Evolutionary conservation across 2,888 invertebrate species (phyloP).

Genomic region (Drosophila merina): DNA sequence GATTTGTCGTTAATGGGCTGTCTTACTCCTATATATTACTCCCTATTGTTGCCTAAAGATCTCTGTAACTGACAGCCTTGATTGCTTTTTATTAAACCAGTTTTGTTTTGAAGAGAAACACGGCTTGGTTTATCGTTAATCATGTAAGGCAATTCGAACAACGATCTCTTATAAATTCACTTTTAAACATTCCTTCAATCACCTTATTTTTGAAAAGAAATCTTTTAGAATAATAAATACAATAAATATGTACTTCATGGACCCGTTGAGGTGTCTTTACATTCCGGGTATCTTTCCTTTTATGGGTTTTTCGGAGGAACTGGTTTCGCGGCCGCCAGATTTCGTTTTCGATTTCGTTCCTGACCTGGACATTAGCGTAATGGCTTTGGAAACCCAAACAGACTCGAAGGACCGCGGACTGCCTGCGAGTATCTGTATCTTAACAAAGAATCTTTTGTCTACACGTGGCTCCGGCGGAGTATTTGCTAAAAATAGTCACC

Average conservation of each 20-base stretch:
- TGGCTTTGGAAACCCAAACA: conserved; percentile 22
- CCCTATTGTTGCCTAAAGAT: background rate
- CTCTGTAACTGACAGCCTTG: conserved; percentile 6
- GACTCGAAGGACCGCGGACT: conserved; percentile 21
- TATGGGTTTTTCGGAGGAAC: conserved; percentile 19
- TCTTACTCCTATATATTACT: background rate
- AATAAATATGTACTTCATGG: too few species aligned
- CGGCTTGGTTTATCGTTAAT: too few species aligned
- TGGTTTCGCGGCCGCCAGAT: conserved; percentile 18
- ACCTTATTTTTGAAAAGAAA: background rate
- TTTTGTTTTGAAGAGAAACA: background rate
- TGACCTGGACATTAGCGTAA: conserved; percentile 19
- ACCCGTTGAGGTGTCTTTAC: background rate
- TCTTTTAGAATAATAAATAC: background rate
- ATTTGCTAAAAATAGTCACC: conserved; percentile 35
- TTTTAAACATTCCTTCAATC: too few species aligned
- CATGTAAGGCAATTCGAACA: too few species aligned
- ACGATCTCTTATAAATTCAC: too few species aligned
- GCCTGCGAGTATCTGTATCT: too few species aligned
- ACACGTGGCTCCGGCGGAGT: conserved; percentile 18
- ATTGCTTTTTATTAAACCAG: conserved; percentile 4
- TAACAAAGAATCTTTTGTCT: conserved; percentile 20
- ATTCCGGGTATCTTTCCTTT: conserved; percentile 4
- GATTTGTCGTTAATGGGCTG: conserved; percentile 8
- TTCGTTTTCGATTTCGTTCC: too few species aligned